Base-by-base conservation (phyloP, 2,888 invertebrate species). In the Hypercompe scribonia region DNA sequence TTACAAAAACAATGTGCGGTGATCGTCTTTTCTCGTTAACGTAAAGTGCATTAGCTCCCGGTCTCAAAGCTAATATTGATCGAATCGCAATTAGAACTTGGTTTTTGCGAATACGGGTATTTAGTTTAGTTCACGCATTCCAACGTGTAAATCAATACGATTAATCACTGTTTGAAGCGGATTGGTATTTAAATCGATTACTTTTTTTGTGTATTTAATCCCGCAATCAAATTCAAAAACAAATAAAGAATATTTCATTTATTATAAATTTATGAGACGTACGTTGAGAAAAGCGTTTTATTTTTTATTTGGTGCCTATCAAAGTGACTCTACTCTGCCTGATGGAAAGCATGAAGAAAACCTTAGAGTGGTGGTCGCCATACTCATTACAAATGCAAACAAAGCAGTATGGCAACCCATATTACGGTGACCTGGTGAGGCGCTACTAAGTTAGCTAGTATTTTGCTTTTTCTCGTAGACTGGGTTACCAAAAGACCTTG, bases 11-110 rank as follows among this genome's bases (percentile, higher is more conserved):
- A 69, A 70, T 75, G 75, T 72, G 72, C 65, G 73, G 70, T 63
- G 42, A 58, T 76, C 71, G 36, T 81, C 83, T 83, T 77, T 71
- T 76, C 75, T 75, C 73, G 65, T 73, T 67, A 79, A 78, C 72
- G 73, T 73, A 78, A 83, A 84, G 83, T 81, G 84, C 84, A 84
- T 77, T 84, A 81, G 78, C 84, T 81, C 71, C 79, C 69, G 42
- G 71, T 65, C 46, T 50, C 24, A 68, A 65, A 69, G 78, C 78
- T 78, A 83, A 83, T 83, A 84, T 83, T 83, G 73, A 64, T 66
- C 36, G 72, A 67, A 81, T 77, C 76, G 76, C 75, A 77, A 83
- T 84, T 77, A 75, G 74, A 80, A 68, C 73, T 68, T 33, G 70
- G 31, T 13, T 71, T 72, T 39, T 70, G 73, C 72, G 66, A 46